Evolutionary conservation across 2,888 invertebrate genomes (phyloP), one percentile per base, ranked within the genome.

Genomic region (Drosophila limbata): DNA sequence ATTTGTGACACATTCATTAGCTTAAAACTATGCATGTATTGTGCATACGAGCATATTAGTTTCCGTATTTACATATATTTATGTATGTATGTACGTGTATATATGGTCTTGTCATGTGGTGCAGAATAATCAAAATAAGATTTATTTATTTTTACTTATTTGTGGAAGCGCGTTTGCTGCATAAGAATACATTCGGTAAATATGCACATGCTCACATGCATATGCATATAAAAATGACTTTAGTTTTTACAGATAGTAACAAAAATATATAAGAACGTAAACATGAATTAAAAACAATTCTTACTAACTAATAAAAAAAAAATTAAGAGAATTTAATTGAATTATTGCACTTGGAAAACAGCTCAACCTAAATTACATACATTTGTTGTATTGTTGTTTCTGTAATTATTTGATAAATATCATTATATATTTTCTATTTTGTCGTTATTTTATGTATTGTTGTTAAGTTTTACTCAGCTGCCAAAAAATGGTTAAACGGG

Each of bases 281-380:
- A 57, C 48, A 51, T 47, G 19, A 53, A 65, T n/a, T 33, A 62
- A 48, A 64, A 63, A 56, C 53, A 77, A 56, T 59, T 42, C 67
- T 74, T 74, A 75, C 39, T n/a, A 71, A 62, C 55, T 75, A 75
- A 65, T n/a, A 67, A 35, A 76, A 56, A 76, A 56, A 74, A 48
- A 31, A 42, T 42, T 21, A 57, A 57, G 4, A 42, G 21, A 56
- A 25, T 11, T 59, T 17, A 59, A 66, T 60, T 62, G 48, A 53
- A 73, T 69, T 77, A 77, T 77, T 77, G 77, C 77, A 77, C 77
- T 70, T 70, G 65, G 52, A 73, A 73, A 74, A 77, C 66, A 73
- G 31, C 37, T 77, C 52, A 56, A 73, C 6, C 59, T 59, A 61
- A 71, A 47, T 28, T 42, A 42, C 53, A 74, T 52, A 39, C 31